phyloP scores from a whole-genome alignment of 2,888 invertebrate species.

The Andrena marginata region DNA sequence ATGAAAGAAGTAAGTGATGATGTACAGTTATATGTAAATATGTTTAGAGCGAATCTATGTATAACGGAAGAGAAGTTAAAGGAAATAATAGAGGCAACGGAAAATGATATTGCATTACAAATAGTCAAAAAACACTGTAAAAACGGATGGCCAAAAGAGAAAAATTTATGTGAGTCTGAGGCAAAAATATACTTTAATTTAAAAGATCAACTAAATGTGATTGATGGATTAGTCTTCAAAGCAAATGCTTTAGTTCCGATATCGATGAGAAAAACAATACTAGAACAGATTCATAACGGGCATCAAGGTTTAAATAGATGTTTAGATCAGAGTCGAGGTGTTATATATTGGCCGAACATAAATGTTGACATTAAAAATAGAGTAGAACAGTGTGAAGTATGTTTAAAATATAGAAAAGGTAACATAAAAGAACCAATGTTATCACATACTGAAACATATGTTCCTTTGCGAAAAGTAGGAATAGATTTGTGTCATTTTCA shows the following conservation, averaged over 20 bases:
- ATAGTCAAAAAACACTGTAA: background rate
- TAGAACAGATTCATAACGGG: background rate
- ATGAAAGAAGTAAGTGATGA: no score
- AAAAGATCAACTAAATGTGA: background rate
- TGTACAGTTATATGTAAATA: no score
- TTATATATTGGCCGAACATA: slow-evolving; percentile 3
- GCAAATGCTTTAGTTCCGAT: background rate
- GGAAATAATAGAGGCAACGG: background rate
- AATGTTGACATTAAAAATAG: background rate
- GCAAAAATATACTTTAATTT: background rate
- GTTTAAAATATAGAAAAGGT: background rate
- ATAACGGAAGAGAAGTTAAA: no score
- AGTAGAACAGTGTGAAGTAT: background rate
- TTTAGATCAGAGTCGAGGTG: background rate
- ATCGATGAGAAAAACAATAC: background rate
- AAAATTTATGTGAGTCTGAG: background rate
- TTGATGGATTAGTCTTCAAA: slow-evolving; percentile 3
- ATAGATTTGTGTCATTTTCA: background rate
- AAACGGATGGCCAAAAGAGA: background rate
- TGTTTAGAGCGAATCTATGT: no score
- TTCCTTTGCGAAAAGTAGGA: background rate
- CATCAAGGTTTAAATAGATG: background rate
- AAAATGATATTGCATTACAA: background rate
- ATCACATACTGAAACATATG: background rate
- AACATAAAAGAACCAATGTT: slow-evolving; percentile 3